Percentiles rank a stretch among this genome's conserved stretches.
Conservation (phyloP, 2,888 invertebrate species). For the Odiellus spinosus region DNA sequence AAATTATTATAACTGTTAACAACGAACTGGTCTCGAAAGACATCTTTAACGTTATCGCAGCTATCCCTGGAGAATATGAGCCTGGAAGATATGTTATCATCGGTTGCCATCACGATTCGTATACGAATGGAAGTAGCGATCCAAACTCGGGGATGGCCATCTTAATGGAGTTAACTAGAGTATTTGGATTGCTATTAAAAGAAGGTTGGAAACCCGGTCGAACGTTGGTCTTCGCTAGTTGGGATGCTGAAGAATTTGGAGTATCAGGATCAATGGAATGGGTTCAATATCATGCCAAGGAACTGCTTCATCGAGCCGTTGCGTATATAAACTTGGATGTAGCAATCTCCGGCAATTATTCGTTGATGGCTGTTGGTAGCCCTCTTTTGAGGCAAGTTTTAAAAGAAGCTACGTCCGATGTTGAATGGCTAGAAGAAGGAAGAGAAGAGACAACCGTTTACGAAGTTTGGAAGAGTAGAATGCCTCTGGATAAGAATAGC, state of each 20-base stretch:
- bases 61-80: conserved; percentile 27
- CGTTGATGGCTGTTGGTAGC: conserved; percentile 12
- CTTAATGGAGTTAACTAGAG: conserved; percentile 6
- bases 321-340: conserved; percentile 27
- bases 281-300: conserved; percentile 17
- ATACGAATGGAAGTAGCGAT: conserved; percentile 10
- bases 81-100: conserved; percentile 22
- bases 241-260: conserved; percentile 16
- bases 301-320: conserved; percentile 24
- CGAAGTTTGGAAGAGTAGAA: conserved; percentile 1
- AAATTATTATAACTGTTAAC: background rate
- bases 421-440: conserved; percentile 3
- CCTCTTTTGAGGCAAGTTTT: conserved; percentile 8
- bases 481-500: conserved; percentile 3
- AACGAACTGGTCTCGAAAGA: background rate
- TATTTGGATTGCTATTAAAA: conserved; percentile 2
- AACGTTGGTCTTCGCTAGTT: conserved; percentile 11
- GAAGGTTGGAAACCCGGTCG: conserved; percentile 9
- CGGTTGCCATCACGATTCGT: conserved; percentile 12
- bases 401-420: conserved; percentile 15
- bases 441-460: background rate
- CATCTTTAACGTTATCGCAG: conserved; percentile 27
- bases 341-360: conserved; percentile 24
- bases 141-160: conserved; percentile 10
- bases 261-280: conserved; percentile 14